These are phyloP conservation scores for Bradypus variegatus DNA, from an alignment of 2,797 vertebrate genomes.

Conservation along the genomic window DNA sequence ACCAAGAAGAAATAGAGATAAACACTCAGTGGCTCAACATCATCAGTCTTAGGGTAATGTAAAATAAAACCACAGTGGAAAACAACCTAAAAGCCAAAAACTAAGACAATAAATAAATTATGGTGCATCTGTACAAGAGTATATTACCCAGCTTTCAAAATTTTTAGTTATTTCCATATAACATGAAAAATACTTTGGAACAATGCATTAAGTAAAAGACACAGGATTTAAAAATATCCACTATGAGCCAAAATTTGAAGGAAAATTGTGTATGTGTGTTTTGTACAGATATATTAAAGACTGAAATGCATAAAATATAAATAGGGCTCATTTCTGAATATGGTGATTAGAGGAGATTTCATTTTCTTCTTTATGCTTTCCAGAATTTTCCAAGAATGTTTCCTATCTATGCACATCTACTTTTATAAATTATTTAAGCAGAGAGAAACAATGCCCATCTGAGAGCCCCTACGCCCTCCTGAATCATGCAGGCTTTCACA, in stretches of 20 bases:
- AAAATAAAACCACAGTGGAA: neutral
- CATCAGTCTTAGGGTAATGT: neutral
- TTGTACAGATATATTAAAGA: neutral
- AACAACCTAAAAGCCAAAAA: neutral
- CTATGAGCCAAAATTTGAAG: neutral
- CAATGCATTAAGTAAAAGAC: neutral
- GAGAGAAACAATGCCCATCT: neutral
- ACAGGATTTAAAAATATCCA: neutral
- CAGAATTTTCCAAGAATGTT: constrained; percentile 22
- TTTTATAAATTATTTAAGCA: neutral
- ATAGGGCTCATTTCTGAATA: neutral
- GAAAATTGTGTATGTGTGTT: neutral
- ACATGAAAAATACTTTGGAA: neutral
- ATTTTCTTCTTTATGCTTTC: constrained; percentile 13
- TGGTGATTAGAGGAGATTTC: neutral
- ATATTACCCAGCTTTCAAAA: neutral
- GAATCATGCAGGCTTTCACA: neutral
- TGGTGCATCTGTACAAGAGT: neutral
- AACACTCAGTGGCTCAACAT: neutral
- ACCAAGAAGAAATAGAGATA: neutral
- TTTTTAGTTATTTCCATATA: neutral
- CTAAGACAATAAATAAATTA: neutral
- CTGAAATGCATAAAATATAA: neutral
- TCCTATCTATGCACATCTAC: neutral
- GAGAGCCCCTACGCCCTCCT: neutral